Evolutionary conservation across 2,797 vertebrate genomes (phyloP), one percentile per base, ranked within the genome.

Genomic region (Tachyglossus aculeatus): DNA sequence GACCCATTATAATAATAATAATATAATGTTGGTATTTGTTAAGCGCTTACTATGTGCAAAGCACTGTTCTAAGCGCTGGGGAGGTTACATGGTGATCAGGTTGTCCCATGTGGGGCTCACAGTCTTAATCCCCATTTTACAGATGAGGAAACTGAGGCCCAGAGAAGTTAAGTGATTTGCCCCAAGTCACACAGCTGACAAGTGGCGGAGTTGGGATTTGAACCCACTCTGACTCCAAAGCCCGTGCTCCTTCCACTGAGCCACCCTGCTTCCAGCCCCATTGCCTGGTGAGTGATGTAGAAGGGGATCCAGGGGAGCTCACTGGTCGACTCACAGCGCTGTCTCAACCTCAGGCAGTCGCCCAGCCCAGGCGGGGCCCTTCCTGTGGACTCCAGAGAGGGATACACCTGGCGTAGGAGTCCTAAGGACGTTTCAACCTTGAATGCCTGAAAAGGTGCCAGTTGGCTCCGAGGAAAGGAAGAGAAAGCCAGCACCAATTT

Each of bases 401-500:
- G 88, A 89, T 84, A 67, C 76, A 74, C 83, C 82, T 85, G 77
- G 84, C 55, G 55, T 88, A 90, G 87, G 84, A 90, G 89, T 54
- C 64, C 65, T 40, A n/a, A 25, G 3, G 81, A 86, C 88, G 87
- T 91, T 89, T 88, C 78, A 85, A 80, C 88, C 83, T 70, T 61
- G 45, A 86, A 70, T 48, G 62, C 25, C 74, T 82, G 81, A 85
- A 21, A 43, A 72, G 62, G 68, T 82, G 75, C 83, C 83, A 85
- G 58, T 19, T 81, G 76, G 75, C 77, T 72, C 74, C 85, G 78
- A 72, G 75, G 57, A 84, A 75, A 27, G 67, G 73, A 83, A 82
- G 67, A 78, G 82, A 59, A 70, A 74, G 37, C 48, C 60, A 77
- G 55, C 22, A n/a, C 43, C 73, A 79, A 60, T 40, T 86, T 88